Evolutionary conservation across 2,113 vertebrate species (phyloP).

Genomic region (Podiceps cristatus): DNA sequence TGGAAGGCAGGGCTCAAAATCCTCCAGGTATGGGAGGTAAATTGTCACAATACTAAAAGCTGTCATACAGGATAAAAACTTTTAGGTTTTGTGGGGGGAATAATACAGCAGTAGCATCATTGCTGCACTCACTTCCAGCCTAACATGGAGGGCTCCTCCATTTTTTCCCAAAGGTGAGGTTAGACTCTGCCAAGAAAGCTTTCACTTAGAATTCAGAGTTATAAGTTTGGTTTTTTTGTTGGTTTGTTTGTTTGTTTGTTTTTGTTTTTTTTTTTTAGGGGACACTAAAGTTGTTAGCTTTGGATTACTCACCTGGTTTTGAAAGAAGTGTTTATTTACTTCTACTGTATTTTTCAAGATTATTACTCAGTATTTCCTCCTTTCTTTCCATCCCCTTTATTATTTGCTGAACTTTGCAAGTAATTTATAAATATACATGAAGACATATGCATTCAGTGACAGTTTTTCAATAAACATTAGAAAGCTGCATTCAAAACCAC

Average conservation of each 20-base stretch:
- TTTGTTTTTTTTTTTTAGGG: no score
- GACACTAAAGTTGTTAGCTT: neutral
- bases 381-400: neutral
- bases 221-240: no score
- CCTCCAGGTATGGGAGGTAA: neutral
- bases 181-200: neutral
- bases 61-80: neutral
- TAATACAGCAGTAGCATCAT: neutral
- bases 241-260: no score
- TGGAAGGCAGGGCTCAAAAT: neutral
- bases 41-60: neutral
- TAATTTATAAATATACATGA: neutral
- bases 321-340: neutral
- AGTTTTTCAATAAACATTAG: neutral
- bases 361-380: neutral
- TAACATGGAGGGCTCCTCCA: accelerated
- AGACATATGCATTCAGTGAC: neutral
- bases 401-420: neutral
- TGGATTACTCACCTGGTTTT: neutral
- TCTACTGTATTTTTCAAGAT: neutral
- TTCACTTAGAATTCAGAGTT: neutral
- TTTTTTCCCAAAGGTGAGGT: neutral
- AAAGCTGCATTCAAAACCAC: neutral
- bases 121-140: neutral
- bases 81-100: neutral